Conservation (phyloP, 2,888 invertebrate species). For the Panorpa germanica region DNA sequence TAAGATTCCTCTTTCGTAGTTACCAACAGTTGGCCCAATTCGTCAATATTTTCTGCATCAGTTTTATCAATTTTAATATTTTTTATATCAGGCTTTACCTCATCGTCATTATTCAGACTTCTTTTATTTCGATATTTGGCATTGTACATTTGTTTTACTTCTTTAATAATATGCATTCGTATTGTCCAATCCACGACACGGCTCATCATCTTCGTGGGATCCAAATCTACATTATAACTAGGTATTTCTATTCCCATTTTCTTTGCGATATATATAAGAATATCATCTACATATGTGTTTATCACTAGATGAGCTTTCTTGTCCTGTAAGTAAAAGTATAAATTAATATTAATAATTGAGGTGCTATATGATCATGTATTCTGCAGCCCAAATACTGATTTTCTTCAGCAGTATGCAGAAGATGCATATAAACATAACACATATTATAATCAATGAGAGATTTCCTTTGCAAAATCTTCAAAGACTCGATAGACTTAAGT, state of each 20-base stretch:
- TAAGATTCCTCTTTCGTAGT: too few relatives aligned
- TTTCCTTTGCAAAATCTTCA: not conserved
- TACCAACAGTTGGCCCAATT: too few relatives aligned
- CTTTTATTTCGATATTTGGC: constrained; percentile 14
- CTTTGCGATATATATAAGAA: constrained; percentile 56
- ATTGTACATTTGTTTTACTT: constrained; percentile 40
- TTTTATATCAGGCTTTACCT: too few relatives aligned
- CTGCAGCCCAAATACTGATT: too few relatives aligned
- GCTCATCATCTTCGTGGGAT: constrained; percentile 40
- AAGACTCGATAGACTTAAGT: not conserved
- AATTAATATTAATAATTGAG: constrained; percentile 6
- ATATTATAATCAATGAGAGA: constrained; percentile 1
- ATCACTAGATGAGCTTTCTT: constrained; percentile 80
- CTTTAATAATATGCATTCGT: constrained; percentile 32
- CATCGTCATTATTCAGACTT: too few relatives aligned
- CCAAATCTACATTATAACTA: constrained; percentile 39
- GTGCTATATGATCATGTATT: too few relatives aligned
- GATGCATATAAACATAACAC: too few relatives aligned
- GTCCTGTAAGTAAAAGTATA: constrained; percentile 38
- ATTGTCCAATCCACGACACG: constrained; percentile 56
- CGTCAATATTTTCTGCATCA: too few relatives aligned
- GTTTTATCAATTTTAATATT: too few relatives aligned
- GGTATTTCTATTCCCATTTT: constrained; percentile 55
- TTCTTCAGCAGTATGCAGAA: too few relatives aligned
- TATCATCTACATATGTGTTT: constrained; percentile 73